Percentiles rank a stretch among this genome's conserved stretches.
These are phyloP conservation scores for Holothuria glaberrima DNA, from an alignment of 35 echinoderm and acorn worm genomes.

Conservation along the genomic window DNA sequence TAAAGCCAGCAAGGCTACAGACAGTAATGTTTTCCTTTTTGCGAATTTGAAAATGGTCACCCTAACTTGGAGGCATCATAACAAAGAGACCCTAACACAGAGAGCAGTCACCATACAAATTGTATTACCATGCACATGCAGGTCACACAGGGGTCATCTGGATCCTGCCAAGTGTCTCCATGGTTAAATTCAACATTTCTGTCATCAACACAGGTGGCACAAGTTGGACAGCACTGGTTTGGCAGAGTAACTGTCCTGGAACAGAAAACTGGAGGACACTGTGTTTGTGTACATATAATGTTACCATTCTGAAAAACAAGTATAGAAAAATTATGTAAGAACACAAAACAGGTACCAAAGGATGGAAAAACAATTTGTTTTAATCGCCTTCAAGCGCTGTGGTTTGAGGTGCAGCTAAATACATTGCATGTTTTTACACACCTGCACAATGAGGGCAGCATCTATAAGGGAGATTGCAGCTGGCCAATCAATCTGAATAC, in stretches of 20 bases:
- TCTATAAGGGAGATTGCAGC: constrained; percentile 72
- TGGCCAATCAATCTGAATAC: no score
- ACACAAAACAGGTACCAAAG: neutral
- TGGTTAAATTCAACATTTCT: constrained; percentile 59
- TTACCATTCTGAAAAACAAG: constrained; percentile 72
- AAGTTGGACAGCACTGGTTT: constrained; percentile 83
- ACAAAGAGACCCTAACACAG: no score
- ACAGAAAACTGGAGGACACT: constrained; percentile 70
- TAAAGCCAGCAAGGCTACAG: no score
- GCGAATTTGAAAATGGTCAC: no score
- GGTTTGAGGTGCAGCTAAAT: no score
- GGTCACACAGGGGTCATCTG: constrained; percentile 75
- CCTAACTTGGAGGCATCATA: no score
- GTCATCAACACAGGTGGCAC: constrained; percentile 75
- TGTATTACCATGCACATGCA: constrained; percentile 79
- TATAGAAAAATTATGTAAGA: neutral
- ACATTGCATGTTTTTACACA: constrained; percentile 32
- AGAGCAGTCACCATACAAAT: no score
- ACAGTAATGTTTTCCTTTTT: no score
- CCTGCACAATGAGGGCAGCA: constrained; percentile 94
- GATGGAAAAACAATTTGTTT: neutral
- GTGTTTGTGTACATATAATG: constrained; percentile 58
- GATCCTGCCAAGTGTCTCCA: constrained; percentile 75
- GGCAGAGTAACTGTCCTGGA: constrained; percentile 48
- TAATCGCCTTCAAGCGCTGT: no score